Evolutionary conservation across 2,113 vertebrate genomes (phyloP).

Genomic region (Nipponia nippon): DNA sequence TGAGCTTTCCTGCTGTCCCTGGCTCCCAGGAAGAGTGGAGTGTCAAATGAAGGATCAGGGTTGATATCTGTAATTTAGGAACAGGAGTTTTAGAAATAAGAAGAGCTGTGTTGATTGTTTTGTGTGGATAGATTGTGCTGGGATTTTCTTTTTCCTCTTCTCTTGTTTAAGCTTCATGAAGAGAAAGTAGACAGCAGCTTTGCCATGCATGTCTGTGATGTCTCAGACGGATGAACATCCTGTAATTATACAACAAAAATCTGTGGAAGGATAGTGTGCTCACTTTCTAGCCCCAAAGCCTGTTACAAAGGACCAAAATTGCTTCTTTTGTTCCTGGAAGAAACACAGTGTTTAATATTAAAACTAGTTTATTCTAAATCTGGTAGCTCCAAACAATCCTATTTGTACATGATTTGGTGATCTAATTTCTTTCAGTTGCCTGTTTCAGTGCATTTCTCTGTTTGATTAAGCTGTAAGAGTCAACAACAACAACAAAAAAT

Average conservation of each 20-base stretch:
- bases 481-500: not conserved
- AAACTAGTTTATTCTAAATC: not conserved
- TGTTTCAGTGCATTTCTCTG: not conserved
- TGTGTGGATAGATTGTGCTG: not conserved
- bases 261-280: not conserved
- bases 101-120: not conserved
- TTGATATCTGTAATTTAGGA: not conserved
- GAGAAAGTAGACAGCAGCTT: not conserved
- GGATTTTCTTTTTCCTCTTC: not conserved
- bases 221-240: not conserved
- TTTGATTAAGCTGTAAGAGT: not conserved
- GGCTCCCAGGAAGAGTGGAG: not conserved
- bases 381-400: not conserved
- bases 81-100: not conserved
- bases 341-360: not conserved
- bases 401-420: not conserved
- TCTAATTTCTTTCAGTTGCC: not conserved
- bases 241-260: not conserved
- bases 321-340: not conserved
- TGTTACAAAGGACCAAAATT: not conserved
- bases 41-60: not conserved
- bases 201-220: not conserved
- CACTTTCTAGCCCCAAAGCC: not conserved
- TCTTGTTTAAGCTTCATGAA: not conserved
- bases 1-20: not conserved